These are phyloP conservation scores for Osmerus eperlanus DNA, from an alignment of 2,113 vertebrate species.

Conservation along the genomic window DNA sequence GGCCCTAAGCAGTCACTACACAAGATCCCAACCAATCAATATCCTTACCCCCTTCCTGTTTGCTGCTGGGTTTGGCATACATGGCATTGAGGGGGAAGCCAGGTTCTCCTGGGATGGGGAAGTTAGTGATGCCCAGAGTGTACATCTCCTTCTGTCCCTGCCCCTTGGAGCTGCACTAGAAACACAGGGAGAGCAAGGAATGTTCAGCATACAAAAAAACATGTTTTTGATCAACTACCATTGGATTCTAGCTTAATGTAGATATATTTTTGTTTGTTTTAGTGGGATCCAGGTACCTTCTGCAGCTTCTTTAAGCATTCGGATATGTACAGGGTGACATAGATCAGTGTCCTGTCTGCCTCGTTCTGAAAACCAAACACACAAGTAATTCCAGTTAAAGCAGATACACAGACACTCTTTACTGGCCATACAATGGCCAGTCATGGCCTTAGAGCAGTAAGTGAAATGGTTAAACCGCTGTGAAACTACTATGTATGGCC, in stretches of 20 bases:
- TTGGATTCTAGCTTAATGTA: background rate
- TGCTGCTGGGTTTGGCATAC: slow-evolving; percentile 76
- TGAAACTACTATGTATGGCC: slow-evolving; percentile 18
- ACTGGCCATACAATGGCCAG: too few species aligned
- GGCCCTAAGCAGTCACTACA: too few species aligned
- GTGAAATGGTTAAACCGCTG: background rate
- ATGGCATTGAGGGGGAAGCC: slow-evolving; percentile 98
- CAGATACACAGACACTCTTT: background rate
- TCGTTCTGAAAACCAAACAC: slow-evolving; percentile 81
- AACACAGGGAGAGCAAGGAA: slow-evolving; percentile 24
- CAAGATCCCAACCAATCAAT: background rate
- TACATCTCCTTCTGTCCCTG: slow-evolving; percentile 99
- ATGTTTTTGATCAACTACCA: background rate
- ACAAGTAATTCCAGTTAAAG: too few species aligned
- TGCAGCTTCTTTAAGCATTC: slow-evolving; percentile 98
- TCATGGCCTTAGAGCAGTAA: background rate
- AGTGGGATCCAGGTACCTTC: slow-evolving; percentile 75
- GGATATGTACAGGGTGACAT: slow-evolving; percentile 95
- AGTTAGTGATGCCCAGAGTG: slow-evolving; percentile 94
- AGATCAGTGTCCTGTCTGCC: slow-evolving; percentile 96
- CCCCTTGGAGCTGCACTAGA: slow-evolving; percentile 90
- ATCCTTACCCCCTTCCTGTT: slow-evolving; percentile 75
- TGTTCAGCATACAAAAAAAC: background rate
- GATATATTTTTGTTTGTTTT: background rate
- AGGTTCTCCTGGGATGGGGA: slow-evolving; percentile 97